These are phyloP conservation scores for Garrulus glandarius DNA, from an alignment of 2,797 vertebrate genomes.

Conservation along the genomic window DNA sequence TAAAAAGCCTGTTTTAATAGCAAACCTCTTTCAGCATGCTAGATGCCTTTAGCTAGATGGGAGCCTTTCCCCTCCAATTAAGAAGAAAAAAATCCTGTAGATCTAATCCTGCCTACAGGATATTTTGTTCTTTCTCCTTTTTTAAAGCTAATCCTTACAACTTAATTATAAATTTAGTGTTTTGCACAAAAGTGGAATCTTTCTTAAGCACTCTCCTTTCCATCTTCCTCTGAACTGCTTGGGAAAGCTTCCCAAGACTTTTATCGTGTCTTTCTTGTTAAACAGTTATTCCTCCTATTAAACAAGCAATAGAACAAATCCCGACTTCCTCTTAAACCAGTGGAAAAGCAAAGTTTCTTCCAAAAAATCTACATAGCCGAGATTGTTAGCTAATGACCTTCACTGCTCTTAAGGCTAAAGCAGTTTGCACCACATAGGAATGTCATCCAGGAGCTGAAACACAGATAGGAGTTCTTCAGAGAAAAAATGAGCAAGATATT, in stretches of 20 bases:
- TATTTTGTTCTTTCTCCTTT: neutral
- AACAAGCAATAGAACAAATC: conserved; percentile 10
- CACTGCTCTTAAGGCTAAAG: neutral
- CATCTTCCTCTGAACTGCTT: neutral
- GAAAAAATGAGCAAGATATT: neutral
- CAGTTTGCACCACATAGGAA: neutral
- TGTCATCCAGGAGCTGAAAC: neutral
- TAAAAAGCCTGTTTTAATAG: neutral
- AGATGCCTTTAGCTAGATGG: neutral
- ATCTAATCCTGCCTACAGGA: conserved; percentile 9
- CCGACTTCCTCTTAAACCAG: neutral
- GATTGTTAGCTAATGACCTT: neutral
- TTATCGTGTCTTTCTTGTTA: neutral
- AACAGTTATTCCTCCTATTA: conserved; percentile 10
- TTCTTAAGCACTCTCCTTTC: neutral
- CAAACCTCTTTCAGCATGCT: neutral
- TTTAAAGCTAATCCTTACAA: neutral
- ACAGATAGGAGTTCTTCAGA: neutral
- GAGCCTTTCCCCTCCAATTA: neutral
- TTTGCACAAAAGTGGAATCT: neutral
- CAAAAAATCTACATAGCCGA: neutral
- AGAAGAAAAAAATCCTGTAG: neutral
- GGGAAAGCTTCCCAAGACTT: neutral
- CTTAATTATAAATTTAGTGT: neutral
- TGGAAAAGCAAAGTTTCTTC: conserved; percentile 12